Conservation (phyloP, 2,888 invertebrate species). For the Chrysodeixis includens region DNA sequence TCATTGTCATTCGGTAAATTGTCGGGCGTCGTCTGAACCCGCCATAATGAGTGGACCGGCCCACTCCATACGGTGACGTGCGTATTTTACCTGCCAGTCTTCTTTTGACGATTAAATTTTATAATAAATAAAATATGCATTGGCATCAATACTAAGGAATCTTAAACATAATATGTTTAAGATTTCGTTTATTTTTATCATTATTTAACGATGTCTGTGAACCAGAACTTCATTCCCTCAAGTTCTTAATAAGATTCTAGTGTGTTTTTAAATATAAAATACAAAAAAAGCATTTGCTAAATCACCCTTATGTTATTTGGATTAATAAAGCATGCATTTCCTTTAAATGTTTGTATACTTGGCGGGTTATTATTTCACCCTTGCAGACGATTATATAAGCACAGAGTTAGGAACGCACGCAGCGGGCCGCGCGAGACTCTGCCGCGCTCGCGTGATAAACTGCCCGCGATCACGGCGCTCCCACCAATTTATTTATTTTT, state of each 20-base stretch:
- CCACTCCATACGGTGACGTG: slow-evolving; percentile 33
- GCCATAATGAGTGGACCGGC: slow-evolving; percentile 47
- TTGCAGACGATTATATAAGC: slow-evolving; percentile 24
- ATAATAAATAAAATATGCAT: too few species aligned
- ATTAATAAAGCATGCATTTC: slow-evolving; percentile 40
- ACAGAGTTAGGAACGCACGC: slow-evolving; percentile 21
- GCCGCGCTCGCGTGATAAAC: slow-evolving; percentile 38
- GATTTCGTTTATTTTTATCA: too few species aligned
- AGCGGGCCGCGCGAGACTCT: neutral
- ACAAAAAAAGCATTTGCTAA: too few species aligned
- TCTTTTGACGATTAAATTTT: slow-evolving; percentile 20
- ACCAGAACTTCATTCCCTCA: too few species aligned
- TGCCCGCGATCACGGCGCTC: slow-evolving; percentile 24
- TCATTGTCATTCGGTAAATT: slow-evolving; percentile 64
- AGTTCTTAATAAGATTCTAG: too few species aligned
- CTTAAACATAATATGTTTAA: too few species aligned
- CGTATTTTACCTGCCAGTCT: slow-evolving; percentile 42
- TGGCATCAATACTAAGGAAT: too few species aligned
- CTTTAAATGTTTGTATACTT: slow-evolving; percentile 26
- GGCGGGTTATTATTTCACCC: slow-evolving; percentile 45
- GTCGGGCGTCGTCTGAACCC: slow-evolving; percentile 50
- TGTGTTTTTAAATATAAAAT: too few species aligned
- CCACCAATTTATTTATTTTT: slow-evolving; percentile 45
- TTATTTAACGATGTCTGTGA: too few species aligned
- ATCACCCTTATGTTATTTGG: slow-evolving; percentile 14